Conservation (phyloP, 1,140 invertebrate genomes). For the Lordiphosa stackelbergi region DNA sequence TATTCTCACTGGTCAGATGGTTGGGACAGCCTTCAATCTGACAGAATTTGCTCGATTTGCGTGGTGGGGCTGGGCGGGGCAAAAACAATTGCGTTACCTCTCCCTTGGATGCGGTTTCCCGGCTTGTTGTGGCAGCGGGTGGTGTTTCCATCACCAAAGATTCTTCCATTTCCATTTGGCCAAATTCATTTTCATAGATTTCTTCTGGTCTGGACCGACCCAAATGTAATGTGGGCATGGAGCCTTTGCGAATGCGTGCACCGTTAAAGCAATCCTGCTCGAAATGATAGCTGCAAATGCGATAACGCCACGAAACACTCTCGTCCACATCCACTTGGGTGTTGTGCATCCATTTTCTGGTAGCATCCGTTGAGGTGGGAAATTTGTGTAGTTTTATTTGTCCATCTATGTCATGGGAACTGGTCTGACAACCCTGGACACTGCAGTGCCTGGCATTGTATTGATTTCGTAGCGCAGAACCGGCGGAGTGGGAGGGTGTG, state of each 20-base stretch:
- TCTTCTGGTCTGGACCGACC: conserved; percentile 31
- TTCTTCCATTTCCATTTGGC: conserved; percentile 15
- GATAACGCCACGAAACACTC: conserved; percentile 58
- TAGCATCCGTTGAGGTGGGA: conserved; percentile 33
- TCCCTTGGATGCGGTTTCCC: background rate
- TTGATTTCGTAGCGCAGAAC: conserved; percentile 2
- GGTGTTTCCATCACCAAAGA: background rate
- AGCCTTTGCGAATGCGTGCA: conserved; percentile 36
- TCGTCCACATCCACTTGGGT: conserved; percentile 49
- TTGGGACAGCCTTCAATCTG: conserved; percentile 55
- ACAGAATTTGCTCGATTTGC: conserved; percentile 61
- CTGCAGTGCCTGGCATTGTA: conserved; percentile 53
- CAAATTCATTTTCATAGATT: conserved; percentile 51
- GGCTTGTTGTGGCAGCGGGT: background rate
- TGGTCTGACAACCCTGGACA: conserved; percentile 49
- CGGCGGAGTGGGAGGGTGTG: background rate
- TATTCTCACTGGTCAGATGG: conserved; percentile 51
- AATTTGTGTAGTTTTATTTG: conserved; percentile 60
- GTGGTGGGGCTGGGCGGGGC: conserved; percentile 34
- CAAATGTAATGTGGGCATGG: conserved; percentile 54
- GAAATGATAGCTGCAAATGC: conserved; percentile 65
- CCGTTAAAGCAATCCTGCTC: conserved; percentile 48
- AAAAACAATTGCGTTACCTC: conserved; percentile 22
- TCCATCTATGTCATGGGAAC: conserved; percentile 24
- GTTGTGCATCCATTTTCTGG: conserved; percentile 65